Base-by-base conservation (phyloP, 2,113 vertebrate genomes). In the Protomyctophum bolini region DNA sequence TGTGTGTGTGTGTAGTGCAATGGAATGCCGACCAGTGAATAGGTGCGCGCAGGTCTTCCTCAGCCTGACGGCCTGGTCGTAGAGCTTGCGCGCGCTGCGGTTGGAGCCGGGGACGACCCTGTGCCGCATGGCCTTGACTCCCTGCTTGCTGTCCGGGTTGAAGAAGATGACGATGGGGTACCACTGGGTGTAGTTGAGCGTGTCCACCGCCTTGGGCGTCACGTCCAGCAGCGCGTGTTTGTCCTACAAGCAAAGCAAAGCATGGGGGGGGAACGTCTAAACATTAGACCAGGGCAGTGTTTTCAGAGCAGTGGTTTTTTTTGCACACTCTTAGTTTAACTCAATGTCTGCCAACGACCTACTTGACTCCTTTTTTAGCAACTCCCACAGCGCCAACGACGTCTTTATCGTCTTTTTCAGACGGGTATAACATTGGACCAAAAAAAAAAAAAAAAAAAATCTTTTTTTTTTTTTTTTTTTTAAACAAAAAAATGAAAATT, bases 161-260 rank as follows among this genome's bases (percentile, higher is more conserved):
- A 99, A 93, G 86, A 99, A 97, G 47, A 99, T 83, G 71, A 99
- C 98, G 63, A 99, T 98, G 28, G 98, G 98, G 84, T 98, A 99
- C 98, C 98, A 99, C 87, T 99, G 98, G 7, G 97, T 99, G 65
- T 99, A 99, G 88, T 99, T 99, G 58, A 99, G 82, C 2, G 98
- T 93, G 88, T 99, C 98, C 78, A 99, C 98, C 0, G 98, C 98
- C 89, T 98, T 99, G 8, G 97, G 98, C 28, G 98, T 98, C 70
- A 99, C 97, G 9, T 99, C 98, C 73, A 99, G 83, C 5, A 99
- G 88, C 45, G 97, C 98, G 0, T 99, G 98, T n/a, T 81, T 95
- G 59, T 98, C 94, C 97, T 99, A 87, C 85, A 50, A 6, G 55
- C 7, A 58, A 10, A 0, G 33, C 33, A 41, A 41, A 41, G 33